Percentiles rank a stretch among this genome's conserved stretches.
Conservation (phyloP, 2,888 invertebrate genomes). For the Drosophila demipolita region DNA sequence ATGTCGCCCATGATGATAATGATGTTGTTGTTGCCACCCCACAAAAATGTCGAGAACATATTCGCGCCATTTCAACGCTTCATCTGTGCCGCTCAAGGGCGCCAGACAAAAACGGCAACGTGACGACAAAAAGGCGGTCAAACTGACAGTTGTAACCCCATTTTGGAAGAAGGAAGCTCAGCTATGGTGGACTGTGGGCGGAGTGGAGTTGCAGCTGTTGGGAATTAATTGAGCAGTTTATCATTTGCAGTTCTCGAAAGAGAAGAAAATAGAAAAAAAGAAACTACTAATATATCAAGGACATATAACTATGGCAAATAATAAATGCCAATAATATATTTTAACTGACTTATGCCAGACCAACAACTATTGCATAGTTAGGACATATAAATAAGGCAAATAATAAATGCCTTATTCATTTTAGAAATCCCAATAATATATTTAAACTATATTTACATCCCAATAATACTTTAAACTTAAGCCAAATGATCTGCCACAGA, state of each 20-base stretch:
- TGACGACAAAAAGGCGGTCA: conserved; percentile 24
- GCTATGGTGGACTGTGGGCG: background rate
- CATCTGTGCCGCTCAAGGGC: conserved; percentile 66
- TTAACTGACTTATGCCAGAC: no score
- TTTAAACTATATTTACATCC: no score
- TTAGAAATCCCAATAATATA: no score
- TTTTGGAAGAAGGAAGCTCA: background rate
- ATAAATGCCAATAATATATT: no score
- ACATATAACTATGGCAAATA: background rate
- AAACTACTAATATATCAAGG: background rate
- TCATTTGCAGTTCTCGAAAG: background rate
- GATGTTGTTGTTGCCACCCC: conserved; percentile 33
- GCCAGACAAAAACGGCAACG: conserved; percentile 28
- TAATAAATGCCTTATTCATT: no score
- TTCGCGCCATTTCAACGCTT: conserved; percentile 69
- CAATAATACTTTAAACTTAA: no score
- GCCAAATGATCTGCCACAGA: no score
- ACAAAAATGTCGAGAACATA: conserved; percentile 40
- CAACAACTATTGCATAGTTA: no score
- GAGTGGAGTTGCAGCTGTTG: background rate
- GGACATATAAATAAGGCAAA: no score
- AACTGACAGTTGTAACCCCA: conserved; percentile 8
- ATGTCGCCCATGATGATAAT: conserved; percentile 44
- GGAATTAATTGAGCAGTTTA: background rate
- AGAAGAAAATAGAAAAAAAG: background rate